Evolutionary conservation across 1,140 invertebrate species (phyloP), one percentile per base, ranked within the genome.

Genomic region (Reticulitermes speratus): DNA sequence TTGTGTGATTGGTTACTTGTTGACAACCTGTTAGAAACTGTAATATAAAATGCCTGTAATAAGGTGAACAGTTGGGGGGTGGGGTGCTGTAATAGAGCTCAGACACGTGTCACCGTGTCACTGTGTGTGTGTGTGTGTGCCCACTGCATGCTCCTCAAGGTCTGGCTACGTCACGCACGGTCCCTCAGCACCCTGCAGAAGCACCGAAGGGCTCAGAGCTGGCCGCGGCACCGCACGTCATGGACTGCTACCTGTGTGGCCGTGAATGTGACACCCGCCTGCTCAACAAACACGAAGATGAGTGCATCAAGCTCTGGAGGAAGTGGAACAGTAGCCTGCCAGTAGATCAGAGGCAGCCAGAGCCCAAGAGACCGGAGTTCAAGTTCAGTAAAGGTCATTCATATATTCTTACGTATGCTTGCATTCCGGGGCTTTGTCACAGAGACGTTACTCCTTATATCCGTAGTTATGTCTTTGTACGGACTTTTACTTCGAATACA

Each of bases 301-400:
- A 96, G 88, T 97, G 96, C 89, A 88, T 96, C 45, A 93, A 94
- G 89, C 96, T 96, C 89, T 96, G 96, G 95, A 91, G 94, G 48
- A 89, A 91, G 59, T 94, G 96, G 89, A 96, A 96, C 88, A 90
- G 93, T 9, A 93, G 94, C 88, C 89, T 96, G 84, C 94, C 95
- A 14, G 90, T 91, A 69, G 89, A 91, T 86, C 92, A 93, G 86
- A 91, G 94, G 81, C 89, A 94, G 87, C 92, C 93, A 0, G 91
- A 93, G 83, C 95, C 95, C 0, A 88, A 91, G 84, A 95, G 94
- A 90, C 95, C 95, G 7, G 93, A 95, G 69, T 90, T 93, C 83
- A 90, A 93, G 87, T 91, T 92, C 86, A 65, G 19, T 65, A 91
- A 89, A 87, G 90, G 92, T 92, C 90, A 92, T 90, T 90, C 21